A percentile compares a stretch with the other conserved stretches of the same genome.
Conservation (phyloP, 1,140 invertebrate genomes). For the Drusus annulatus region DNA sequence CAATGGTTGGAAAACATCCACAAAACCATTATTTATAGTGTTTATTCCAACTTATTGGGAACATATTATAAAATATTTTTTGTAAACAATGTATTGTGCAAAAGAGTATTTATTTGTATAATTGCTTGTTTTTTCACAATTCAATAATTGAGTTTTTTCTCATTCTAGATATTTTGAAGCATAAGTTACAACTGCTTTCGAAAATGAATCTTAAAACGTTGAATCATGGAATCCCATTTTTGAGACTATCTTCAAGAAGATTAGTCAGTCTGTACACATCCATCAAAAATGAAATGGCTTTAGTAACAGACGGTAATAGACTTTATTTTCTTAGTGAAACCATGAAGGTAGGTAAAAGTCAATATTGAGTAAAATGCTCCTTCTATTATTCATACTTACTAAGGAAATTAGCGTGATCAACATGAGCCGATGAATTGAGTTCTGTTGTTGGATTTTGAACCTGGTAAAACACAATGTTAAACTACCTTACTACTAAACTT, state of each 20-base stretch:
- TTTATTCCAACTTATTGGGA: too few species aligned
- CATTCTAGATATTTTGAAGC: constrained; percentile 58
- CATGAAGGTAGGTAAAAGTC: constrained; percentile 61
- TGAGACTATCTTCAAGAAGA: constrained; percentile 62
- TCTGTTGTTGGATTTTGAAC: too few species aligned
- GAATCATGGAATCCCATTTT: constrained; percentile 65
- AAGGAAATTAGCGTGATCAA: not conserved
- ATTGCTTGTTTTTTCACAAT: too few species aligned
- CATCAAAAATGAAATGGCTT: constrained; percentile 62
- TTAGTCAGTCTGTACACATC: constrained; percentile 63
- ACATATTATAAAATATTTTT: too few species aligned
- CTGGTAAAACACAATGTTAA: too few species aligned
- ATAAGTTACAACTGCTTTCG: constrained; percentile 61
- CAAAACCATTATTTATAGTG: too few species aligned
- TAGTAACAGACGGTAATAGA: constrained; percentile 65
- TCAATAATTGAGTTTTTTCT: not conserved
- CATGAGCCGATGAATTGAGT: not conserved
- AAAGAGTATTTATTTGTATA: too few species aligned
- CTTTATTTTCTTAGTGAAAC: constrained; percentile 66
- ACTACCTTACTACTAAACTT: too few species aligned
- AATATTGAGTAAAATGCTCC: not conserved
- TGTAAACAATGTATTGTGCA: too few species aligned
- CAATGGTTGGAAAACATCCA: too few species aligned
- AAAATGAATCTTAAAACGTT: constrained; percentile 63
- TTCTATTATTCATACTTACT: not conserved